These are phyloP conservation scores for Gonioctena quinquepunctata DNA, from an alignment of 1,140 invertebrate species.

Conservation along the genomic window DNA sequence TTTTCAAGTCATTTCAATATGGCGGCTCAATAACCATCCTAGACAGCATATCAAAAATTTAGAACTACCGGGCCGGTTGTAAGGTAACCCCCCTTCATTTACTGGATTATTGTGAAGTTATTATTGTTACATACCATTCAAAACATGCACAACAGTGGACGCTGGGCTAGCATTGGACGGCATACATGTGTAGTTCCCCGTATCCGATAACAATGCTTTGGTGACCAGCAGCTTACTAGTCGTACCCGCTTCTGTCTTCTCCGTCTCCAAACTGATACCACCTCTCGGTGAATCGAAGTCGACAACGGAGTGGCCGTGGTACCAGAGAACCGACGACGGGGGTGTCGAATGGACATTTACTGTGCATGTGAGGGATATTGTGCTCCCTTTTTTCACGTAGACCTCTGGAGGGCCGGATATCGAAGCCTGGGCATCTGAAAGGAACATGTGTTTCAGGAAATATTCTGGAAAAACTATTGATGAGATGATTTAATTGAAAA, in stretches of 20 bases:
- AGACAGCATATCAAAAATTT: too few relatives aligned
- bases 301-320: constrained; percentile 77
- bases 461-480: too few relatives aligned
- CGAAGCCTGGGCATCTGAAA: constrained; percentile 79
- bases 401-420: constrained; percentile 85
- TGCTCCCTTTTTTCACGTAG: constrained; percentile 88
- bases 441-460: too few relatives aligned
- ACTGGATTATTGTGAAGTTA: too few relatives aligned
- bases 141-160: constrained; percentile 84
- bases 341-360: constrained; percentile 86
- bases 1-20: too few relatives aligned
- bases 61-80: too few relatives aligned
- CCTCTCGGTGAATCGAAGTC: constrained; percentile 85
- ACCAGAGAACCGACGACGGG: constrained; percentile 77
- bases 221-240: constrained; percentile 88
- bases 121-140: constrained; percentile 74
- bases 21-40: too few relatives aligned
- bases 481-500: too few relatives aligned
- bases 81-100: too few relatives aligned
- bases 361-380: constrained; percentile 85
- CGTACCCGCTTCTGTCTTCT: constrained; percentile 85
- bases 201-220: constrained; percentile 81
- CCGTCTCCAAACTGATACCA: constrained; percentile 87
- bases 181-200: constrained; percentile 87
- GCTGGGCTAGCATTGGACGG: constrained; percentile 86